Base-by-base conservation (phyloP, 2,888 invertebrate genomes). In the Galerucella pusilla region DNA sequence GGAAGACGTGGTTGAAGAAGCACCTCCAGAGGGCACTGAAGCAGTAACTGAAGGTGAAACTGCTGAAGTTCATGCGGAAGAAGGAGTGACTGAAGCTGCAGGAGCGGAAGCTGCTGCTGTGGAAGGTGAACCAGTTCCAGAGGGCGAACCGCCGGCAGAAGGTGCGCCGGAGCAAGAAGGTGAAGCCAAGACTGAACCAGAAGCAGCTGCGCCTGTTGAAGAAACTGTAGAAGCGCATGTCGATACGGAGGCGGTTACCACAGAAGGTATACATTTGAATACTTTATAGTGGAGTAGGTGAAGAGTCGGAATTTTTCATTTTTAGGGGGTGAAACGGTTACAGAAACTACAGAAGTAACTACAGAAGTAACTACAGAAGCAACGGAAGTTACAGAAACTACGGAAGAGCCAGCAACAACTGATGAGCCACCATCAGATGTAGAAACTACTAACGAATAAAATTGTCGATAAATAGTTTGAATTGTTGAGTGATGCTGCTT, bases 231-330 rank as follows among this genome's bases (percentile, higher is more conserved):
- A 70, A 70, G 74, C 69, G 57, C 42, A 54, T 25, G 57, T 28
- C 49, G 75, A 78, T 16, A 78, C 78, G 45, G 75, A 76, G 16
- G 79, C 71, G 61, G 73, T 72, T 49, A 45, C 46, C 7, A 28
- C 69, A 6, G 69, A 69, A 61, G 61, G 42, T 49, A 49, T 16
- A 49, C 7, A 42, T 42, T 49, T 12, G 4, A 1, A 14, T 14
- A 42, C 7, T 42, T 42, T 42, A 9, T 42, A 42, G 7, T 7
- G 5, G 35, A 42, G 35, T 42, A 42, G 35, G 35, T 35, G 35
- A 5, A 42, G 5, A 42, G 35, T 35, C 1, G 35, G 9, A 42
- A 1, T 42, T 42, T 42, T 63, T 12, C 16, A 42, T 42, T 42
- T 63, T 42, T 42, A 63, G 63, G n/a, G 71, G 78, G 46, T 70